phyloP scores from a whole-genome alignment of 2,888 invertebrate species.

The Eupithecia exiguata region DNA sequence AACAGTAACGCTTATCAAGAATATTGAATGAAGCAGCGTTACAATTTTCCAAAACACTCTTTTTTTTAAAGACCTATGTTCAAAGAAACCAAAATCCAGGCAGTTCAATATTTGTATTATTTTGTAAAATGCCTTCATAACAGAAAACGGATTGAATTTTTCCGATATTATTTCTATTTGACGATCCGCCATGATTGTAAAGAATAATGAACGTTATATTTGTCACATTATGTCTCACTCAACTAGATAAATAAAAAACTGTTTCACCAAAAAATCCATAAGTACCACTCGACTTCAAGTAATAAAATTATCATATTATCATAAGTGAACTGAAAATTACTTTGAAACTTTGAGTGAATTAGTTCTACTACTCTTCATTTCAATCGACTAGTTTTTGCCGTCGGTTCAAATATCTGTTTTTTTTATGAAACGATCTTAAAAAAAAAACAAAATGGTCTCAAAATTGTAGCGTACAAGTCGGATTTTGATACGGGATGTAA shows the following conservation, averaged over 20 bases:
- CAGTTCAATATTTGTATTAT: background rate
- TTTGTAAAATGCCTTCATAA: background rate
- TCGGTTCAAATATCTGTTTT: no score
- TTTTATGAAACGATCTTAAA: no score
- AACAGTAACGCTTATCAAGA: background rate
- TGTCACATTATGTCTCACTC: background rate
- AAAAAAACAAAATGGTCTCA: background rate
- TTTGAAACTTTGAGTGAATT: background rate
- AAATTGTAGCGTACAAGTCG: no score
- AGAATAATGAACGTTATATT: background rate
- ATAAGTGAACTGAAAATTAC: background rate
- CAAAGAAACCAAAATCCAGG: conserved; percentile 7
- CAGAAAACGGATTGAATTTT: background rate
- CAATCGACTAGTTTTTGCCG: background rate
- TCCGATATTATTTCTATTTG: background rate
- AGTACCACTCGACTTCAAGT: background rate
- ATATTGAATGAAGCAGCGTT: background rate
- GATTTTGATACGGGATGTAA: no score
- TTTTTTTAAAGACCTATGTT: background rate
- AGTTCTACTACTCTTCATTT: background rate
- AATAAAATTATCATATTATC: background rate
- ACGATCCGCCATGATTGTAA: background rate
- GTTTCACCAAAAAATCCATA: background rate
- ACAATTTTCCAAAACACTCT: background rate
- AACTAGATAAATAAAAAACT: background rate